Conservation (phyloP, 2,797 vertebrate species). For the Pangasius sanitwongsei region DNA sequence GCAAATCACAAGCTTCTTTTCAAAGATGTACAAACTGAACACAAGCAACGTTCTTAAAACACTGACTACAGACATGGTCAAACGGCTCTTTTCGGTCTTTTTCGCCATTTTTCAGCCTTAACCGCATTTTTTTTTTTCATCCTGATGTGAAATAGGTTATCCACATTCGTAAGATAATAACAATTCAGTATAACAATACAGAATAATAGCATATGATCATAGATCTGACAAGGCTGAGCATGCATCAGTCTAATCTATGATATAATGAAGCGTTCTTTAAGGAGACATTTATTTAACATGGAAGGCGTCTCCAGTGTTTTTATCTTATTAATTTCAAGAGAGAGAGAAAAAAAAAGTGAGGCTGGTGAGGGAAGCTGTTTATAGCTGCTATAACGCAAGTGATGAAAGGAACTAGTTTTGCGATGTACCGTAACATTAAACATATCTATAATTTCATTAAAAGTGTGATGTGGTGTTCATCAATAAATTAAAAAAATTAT, state of each 20-base stretch:
- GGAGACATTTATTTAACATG: neutral
- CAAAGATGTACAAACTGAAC: neutral
- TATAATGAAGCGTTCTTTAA: neutral
- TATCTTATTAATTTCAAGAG: neutral
- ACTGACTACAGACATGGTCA: neutral
- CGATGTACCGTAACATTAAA: neutral
- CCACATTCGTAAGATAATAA: neutral
- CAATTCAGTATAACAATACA: neutral
- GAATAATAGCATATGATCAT: neutral
- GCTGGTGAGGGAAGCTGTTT: neutral
- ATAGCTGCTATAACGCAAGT: neutral
- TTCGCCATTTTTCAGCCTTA: neutral
- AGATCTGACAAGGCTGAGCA: neutral
- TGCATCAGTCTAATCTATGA: neutral
- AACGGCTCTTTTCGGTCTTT: neutral
- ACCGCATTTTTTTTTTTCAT: neutral
- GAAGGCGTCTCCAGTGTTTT: neutral
- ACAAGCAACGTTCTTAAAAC: neutral
- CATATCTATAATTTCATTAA: neutral
- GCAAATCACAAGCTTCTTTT: neutral
- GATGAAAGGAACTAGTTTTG: neutral
- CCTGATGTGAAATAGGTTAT: neutral
- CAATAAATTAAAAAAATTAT: neutral
- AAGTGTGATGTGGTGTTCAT: neutral
- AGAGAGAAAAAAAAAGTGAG: neutral